These are phyloP conservation scores for Choreutis nemorana DNA, from an alignment of 2,888 invertebrate genomes.

Conservation along the genomic window DNA sequence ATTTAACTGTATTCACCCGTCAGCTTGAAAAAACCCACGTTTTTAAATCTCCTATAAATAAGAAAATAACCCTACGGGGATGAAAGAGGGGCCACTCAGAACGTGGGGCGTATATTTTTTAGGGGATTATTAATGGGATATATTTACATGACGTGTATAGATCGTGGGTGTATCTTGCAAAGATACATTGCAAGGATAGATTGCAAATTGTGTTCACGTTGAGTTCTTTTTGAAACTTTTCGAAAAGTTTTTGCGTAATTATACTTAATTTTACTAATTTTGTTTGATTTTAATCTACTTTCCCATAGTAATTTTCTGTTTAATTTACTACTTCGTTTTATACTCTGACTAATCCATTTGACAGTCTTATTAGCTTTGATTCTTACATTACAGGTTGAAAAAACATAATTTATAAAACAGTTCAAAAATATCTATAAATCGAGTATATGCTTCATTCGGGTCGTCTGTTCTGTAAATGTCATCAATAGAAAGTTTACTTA, in stretches of 20 bases:
- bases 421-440: slow-evolving; percentile 1
- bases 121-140: no score
- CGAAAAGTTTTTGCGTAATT: slow-evolving; percentile 2
- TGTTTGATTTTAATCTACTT: slow-evolving; percentile 3
- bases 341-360: slow-evolving; percentile 2
- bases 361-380: slow-evolving; percentile 2
- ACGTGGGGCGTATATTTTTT: no score
- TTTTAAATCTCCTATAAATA: no score
- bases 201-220: no score
- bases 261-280: slow-evolving; percentile 2
- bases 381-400: slow-evolving; percentile 1
- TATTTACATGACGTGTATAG: no score
- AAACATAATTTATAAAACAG: slow-evolving; percentile 5
- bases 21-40: no score
- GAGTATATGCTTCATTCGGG: slow-evolving; percentile 1
- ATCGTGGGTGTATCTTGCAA: no score
- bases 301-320: slow-evolving; percentile 5
- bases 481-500: no score
- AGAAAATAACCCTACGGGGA: no score
- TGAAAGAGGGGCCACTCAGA: no score
- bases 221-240: slow-evolving; percentile 1
- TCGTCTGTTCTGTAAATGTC: slow-evolving; percentile 1
- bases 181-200: no score
- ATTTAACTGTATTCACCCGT: no score
- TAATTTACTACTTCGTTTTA: slow-evolving; percentile 2